phyloP scores from a whole-genome alignment of 1,140 invertebrate genomes.

The Habropoda laboriosa region DNA sequence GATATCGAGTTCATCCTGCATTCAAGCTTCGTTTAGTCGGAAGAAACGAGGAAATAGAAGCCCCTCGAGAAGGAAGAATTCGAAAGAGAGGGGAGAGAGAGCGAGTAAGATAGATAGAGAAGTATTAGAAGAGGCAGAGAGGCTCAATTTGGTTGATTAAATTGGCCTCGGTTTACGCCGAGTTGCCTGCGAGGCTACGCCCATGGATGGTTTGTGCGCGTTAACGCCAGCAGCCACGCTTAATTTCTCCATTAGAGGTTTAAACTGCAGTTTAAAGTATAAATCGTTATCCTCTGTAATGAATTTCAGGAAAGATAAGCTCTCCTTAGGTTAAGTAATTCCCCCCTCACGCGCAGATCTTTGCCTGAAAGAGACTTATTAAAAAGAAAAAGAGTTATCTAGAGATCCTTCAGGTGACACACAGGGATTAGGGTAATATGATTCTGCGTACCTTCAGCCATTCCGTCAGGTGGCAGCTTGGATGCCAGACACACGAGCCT shows the following conservation, averaged over 20 bases:
- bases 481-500: background rate
- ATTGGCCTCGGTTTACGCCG: slow-evolving; percentile 51
- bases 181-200: background rate
- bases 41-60: background rate
- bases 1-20: slow-evolving; percentile 2
- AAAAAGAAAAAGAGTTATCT: background rate
- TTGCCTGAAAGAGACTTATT: background rate
- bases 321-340: too few species aligned
- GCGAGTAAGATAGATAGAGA: background rate
- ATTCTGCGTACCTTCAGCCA: slow-evolving; percentile 48
- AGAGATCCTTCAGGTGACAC: background rate
- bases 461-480: slow-evolving; percentile 41
- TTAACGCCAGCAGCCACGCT: too few species aligned
- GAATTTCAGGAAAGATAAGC: background rate
- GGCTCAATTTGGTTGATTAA: slow-evolving; percentile 64
- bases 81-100: background rate
- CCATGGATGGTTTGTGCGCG: too few species aligned
- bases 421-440: slow-evolving; percentile 37
- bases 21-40: background rate
- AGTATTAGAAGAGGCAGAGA: background rate
- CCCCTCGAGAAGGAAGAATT: background rate
- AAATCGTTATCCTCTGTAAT: background rate
- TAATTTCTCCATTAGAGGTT: background rate
- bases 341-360: too few species aligned
- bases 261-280: background rate